These are phyloP conservation scores for Germaria angustata DNA, from an alignment of 2,888 invertebrate genomes.

Conservation along the genomic window DNA sequence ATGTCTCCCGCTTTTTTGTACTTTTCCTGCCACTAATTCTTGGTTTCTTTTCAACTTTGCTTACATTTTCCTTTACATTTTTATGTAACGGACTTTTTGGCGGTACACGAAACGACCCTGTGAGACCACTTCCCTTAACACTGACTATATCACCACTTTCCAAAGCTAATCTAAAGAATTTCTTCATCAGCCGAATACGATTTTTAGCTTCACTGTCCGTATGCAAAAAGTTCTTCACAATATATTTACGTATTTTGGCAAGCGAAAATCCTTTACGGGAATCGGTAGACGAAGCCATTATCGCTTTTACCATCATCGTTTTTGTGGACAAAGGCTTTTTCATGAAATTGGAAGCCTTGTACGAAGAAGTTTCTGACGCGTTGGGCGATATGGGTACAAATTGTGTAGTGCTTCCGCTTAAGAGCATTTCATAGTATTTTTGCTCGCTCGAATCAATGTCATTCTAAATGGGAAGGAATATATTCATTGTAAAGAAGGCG, in stretches of 20 bases:
- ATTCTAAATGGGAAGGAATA: background rate
- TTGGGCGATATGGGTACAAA: background rate
- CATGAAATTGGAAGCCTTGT: background rate
- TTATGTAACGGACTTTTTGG: slow-evolving; percentile 26
- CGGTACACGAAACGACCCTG: slow-evolving; percentile 66
- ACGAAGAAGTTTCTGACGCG: background rate
- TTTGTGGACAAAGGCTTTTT: slow-evolving; percentile 30
- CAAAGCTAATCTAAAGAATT: slow-evolving; percentile 52
- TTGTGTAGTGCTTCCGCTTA: too few species aligned
- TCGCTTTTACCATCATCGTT: slow-evolving; percentile 59
- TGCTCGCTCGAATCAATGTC: background rate
- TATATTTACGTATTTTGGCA: slow-evolving; percentile 59
- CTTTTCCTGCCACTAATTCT: background rate
- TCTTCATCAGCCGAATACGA: slow-evolving; percentile 54
- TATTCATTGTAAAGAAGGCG: background rate
- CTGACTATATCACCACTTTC: slow-evolving; percentile 54
- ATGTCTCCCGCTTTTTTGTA: background rate
- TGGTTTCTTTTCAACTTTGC: too few species aligned
- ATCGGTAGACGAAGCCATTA: slow-evolving; percentile 43
- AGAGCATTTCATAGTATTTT: background rate
- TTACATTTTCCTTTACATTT: background rate
- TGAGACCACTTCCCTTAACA: slow-evolving; percentile 58
- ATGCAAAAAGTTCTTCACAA: slow-evolving; percentile 46
- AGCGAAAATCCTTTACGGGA: slow-evolving; percentile 57
- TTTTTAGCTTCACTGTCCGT: background rate